Evolutionary conservation across 2,888 invertebrate species (phyloP).

Genomic region (Electrophaes corylata): DNA sequence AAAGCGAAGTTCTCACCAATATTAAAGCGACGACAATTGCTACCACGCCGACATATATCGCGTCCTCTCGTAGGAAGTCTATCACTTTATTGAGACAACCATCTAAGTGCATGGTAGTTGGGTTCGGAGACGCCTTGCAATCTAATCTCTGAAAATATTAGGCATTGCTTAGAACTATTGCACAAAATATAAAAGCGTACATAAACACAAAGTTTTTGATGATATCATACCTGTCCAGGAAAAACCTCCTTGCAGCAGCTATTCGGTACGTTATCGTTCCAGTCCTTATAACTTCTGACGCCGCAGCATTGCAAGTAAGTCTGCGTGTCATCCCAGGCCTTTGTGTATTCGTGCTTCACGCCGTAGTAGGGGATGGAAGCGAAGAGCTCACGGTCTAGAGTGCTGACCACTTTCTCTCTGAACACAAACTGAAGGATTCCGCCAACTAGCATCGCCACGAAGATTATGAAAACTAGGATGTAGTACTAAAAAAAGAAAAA

Average conservation of each 20-base stretch:
- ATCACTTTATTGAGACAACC: conserved; percentile 91
- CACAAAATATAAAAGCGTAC: not conserved
- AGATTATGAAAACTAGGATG: conserved; percentile 93
- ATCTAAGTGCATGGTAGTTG: conserved; percentile 86
- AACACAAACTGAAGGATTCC: conserved; percentile 96
- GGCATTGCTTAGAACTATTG: not conserved
- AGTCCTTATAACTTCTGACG: conserved; percentile 89
- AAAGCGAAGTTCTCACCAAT: conserved; percentile 87
- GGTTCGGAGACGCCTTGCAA: conserved; percentile 84
- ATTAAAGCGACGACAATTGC: conserved; percentile 93
- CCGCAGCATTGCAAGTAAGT: conserved; percentile 93
- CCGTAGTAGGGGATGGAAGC: conserved; percentile 90
- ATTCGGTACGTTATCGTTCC: conserved; percentile 89
- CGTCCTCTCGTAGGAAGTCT: conserved; percentile 89
- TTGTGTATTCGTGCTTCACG: conserved; percentile 87
- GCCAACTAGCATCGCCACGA: conserved; percentile 95
- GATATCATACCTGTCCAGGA: conserved; percentile 76
- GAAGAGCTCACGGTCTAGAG: conserved; percentile 91
- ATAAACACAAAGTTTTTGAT: too few relatives aligned
- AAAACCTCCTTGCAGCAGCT: conserved; percentile 90
- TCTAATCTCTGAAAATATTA: conserved; percentile 74
- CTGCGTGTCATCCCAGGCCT: conserved; percentile 96
- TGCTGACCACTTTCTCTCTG: conserved; percentile 90
- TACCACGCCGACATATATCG: conserved; percentile 91
- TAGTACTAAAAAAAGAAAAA: conserved; percentile 88